Percentiles rank a stretch among this genome's conserved stretches.
phyloP scores from a whole-genome alignment of 2,888 invertebrate species.

The Mythimna pallens region DNA sequence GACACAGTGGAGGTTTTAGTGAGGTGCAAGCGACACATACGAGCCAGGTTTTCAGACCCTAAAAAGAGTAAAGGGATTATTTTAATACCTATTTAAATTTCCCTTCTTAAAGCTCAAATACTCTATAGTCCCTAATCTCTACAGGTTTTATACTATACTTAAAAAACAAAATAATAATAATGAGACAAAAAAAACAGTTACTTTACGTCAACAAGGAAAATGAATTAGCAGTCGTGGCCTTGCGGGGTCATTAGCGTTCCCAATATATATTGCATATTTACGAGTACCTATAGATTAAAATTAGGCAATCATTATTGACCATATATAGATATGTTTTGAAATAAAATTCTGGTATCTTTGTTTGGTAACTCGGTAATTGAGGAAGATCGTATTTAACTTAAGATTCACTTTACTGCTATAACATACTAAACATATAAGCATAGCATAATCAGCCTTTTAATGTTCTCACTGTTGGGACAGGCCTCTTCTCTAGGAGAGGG shows the following conservation, averaged over 20 bases:
- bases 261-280: not conserved
- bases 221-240: not conserved
- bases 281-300: not conserved
- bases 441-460: no score
- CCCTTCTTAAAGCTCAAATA: not conserved
- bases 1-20: no score
- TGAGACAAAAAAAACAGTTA: not conserved
- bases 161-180: not conserved
- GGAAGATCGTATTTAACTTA: not conserved
- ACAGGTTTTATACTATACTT: not conserved
- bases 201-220: not conserved
- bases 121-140: no score
- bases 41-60: not conserved
- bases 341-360: not conserved
- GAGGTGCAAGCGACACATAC: no score
- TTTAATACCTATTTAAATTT: not conserved
- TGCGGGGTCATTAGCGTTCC: not conserved
- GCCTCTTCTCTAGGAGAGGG: no score
- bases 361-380: not conserved
- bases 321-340: not conserved
- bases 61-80: not conserved
- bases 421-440: no score
- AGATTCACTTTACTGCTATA: not conserved
- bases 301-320: not conserved
- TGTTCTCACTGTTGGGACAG: no score